Conservation (phyloP, 2,113 vertebrate genomes). For the Callochromis pleurospilus region DNA sequence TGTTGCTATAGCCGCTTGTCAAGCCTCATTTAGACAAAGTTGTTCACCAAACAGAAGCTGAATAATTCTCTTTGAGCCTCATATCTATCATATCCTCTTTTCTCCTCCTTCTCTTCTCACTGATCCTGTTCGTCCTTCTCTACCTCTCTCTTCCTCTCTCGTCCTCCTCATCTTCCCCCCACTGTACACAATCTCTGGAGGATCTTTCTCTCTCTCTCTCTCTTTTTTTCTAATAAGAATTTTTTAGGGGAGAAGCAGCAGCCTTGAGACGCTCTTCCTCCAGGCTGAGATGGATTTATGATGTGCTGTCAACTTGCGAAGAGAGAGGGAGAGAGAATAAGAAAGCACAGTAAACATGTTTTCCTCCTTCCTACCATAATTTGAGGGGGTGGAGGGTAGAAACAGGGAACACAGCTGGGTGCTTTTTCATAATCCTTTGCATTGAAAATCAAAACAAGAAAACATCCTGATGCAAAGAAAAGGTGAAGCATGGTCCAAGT, state of each 20-base stretch:
- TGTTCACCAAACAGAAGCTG: slow-evolving; percentile 76
- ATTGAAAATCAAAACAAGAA: slow-evolving; percentile 10
- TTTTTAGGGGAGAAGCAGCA: slow-evolving; percentile 22
- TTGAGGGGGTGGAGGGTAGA: slow-evolving; percentile 5
- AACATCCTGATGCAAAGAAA: neutral
- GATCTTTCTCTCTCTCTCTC: neutral
- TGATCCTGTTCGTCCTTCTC: neutral
- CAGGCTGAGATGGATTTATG: slow-evolving; percentile 63
- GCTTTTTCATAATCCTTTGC: slow-evolving; percentile 23
- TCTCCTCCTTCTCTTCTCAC: neutral
- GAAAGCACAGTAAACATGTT: slow-evolving; percentile 56
- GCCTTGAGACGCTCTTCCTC: slow-evolving; percentile 55
- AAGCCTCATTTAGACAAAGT: slow-evolving; percentile 63
- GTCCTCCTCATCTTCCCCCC: neutral
- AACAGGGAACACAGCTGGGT: slow-evolving; percentile 2
- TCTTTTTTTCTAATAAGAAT: slow-evolving; percentile 21
- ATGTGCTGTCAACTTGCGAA: slow-evolving; percentile 42
- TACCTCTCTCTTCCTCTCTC: neutral
- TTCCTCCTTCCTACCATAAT: slow-evolving; percentile 46
- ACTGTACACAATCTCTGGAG: neutral
- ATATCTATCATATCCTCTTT: slow-evolving; percentile 17
- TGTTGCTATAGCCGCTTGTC: slow-evolving; percentile 24
- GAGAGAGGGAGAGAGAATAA: slow-evolving; percentile 26
- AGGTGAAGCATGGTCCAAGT: neutral
- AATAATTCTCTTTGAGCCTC: slow-evolving; percentile 82